phyloP scores from a whole-genome alignment of 2,797 vertebrate species.

The Coranthus polyacanthus region DNA sequence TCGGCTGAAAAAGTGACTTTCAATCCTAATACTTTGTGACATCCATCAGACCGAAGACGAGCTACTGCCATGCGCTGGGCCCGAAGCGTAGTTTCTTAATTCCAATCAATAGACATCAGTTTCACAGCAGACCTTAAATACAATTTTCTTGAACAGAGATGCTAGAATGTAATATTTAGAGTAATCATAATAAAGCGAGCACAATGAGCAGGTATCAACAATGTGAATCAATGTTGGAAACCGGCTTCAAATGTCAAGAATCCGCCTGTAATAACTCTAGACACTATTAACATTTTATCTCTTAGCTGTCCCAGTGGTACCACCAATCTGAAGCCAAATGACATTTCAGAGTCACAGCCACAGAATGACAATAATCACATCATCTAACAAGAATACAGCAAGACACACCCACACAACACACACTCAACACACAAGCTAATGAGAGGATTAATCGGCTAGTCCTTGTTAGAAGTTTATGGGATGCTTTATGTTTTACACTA shows the following conservation, averaged over 20 bases:
- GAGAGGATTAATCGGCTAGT: conserved; percentile 68
- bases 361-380: conserved; percentile 41
- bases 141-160: not conserved
- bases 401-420: conserved; percentile 44
- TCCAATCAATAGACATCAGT: conserved; percentile 26
- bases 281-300: conserved; percentile 55
- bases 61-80: conserved; percentile 11
- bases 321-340: conserved; percentile 50
- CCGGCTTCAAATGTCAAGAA: conserved; percentile 55
- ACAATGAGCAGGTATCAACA: conserved; percentile 35
- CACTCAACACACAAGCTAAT: conserved; percentile 63
- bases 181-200: conserved; percentile 21
- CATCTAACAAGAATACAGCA: conserved; percentile 32
- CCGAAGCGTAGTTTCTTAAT: conserved; percentile 3
- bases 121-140: not conserved
- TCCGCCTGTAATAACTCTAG: conserved; percentile 32
- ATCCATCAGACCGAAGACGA: conserved; percentile 49
- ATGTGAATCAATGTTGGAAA: conserved; percentile 17
- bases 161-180: conserved; percentile 4
- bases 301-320: conserved; percentile 41
- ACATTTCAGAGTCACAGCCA: conserved; percentile 51
- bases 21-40: conserved; percentile 50
- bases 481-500: conserved; percentile 53
- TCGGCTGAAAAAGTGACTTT: conserved; percentile 50
- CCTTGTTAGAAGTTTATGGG: conserved; percentile 62